Base-by-base conservation (phyloP, 2,797 vertebrate species). In the Pseudochaenichthys georgianus region DNA sequence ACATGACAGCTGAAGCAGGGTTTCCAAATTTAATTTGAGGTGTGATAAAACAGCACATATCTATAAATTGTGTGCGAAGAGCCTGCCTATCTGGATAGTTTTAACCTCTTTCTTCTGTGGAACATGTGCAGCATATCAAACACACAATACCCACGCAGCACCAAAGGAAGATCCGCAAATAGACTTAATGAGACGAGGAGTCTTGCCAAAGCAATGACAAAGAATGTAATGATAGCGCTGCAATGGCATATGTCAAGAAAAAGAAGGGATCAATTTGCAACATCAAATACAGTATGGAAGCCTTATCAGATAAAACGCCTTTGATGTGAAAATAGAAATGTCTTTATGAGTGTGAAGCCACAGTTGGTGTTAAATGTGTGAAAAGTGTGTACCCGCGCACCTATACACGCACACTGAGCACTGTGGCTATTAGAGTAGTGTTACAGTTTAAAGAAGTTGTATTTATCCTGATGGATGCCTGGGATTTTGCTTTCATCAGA, bases 21-120 rank as follows among this genome's bases (percentile, higher is more conserved):
- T 87, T 88, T 92, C 87, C 83, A 88, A 87, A 89, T 92, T 90
- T 86, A 92, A 92, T 90, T 87, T 92, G 91, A 94, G 91, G 89
- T 91, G 90, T 85, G 88, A 90, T 94, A 90, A 94, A 93, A 92
- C 74, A 52, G 86, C 90, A 91, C 90, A 89, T 92, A 92, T 93
- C 92, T 93, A 91, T 92, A 89, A 93, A 93, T 81, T 91, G 87
- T 81, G 77, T 34, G 76, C 70, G 45, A 80, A 81, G 60, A 81
- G 75, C 70, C 67, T 70, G 81, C 75, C 83, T 89, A 73, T 89
- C 77, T 83, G 88, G 82, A 84, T 55, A 55, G 73, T 72, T 89
- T 87, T 70, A 85, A 81, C 67, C 60, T 67, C 80, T 84, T 89
- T 87, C 82, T 82, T 86, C 78, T 83, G 81, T 86, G 45, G 61